Evolutionary conservation across 2,113 vertebrate species (phyloP).

Genomic region (Lagopus leucura): DNA sequence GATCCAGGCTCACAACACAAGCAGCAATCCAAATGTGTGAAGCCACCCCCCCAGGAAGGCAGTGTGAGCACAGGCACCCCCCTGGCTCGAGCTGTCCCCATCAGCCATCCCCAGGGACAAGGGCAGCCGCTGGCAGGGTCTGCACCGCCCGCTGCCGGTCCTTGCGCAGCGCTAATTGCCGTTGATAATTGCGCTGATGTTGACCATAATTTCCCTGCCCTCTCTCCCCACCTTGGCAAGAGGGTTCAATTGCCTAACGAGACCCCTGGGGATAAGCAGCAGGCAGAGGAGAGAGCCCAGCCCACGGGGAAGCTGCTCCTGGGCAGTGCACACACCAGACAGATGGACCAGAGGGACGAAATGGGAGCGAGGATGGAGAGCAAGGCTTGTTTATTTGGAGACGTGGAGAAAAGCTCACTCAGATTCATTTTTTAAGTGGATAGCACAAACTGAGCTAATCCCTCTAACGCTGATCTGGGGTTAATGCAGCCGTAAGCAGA

Average conservation of each 20-base stretch:
- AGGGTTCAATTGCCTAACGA: conserved; percentile 61
- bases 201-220: conserved; percentile 43
- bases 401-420: background rate
- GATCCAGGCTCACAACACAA: background rate
- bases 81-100: background rate
- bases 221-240: conserved; percentile 34
- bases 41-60: background rate
- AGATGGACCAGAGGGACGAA: background rate
- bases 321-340: accelerated
- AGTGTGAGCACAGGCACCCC: accelerated
- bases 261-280: background rate
- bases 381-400: background rate
- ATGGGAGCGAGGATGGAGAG: background rate
- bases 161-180: conserved; percentile 59
- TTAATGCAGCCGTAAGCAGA: conserved; percentile 18
- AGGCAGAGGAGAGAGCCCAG: background rate
- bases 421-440: conserved; percentile 54
- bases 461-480: background rate
- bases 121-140: background rate
- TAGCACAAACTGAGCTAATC: background rate
- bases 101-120: background rate
- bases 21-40: background rate
- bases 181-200: conserved; percentile 51
- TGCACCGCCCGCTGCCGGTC: background rate
- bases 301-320: background rate